These are phyloP conservation scores for Cerastis rubricosa DNA, from an alignment of 2,888 invertebrate species.

Conservation along the genomic window DNA sequence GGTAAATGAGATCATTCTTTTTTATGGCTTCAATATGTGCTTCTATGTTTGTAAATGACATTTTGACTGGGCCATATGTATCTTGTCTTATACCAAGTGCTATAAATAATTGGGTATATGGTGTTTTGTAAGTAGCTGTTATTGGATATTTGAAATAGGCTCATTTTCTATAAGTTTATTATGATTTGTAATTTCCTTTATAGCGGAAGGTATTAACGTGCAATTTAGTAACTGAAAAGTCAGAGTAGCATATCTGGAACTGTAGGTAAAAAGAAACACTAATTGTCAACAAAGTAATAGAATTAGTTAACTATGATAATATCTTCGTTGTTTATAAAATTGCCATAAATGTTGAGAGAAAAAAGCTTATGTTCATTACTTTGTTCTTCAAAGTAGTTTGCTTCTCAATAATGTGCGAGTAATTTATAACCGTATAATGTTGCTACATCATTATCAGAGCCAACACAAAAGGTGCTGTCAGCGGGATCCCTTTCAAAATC, in stretches of 20 bases:
- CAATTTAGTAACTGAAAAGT: not conserved
- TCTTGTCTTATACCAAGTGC: constrained; percentile 29
- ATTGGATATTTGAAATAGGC: constrained; percentile 12
- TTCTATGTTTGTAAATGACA: constrained; percentile 48
- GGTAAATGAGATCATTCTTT: constrained; percentile 56
- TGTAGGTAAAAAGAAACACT: not conserved
- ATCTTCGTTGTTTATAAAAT: not conserved
- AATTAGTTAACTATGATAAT: not conserved
- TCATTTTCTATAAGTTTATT: not conserved
- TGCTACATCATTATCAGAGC: constrained; percentile 64
- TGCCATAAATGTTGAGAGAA: not conserved
- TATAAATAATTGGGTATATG: constrained; percentile 42
- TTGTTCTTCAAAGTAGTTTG: constrained; percentile 27
- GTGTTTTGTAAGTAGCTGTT: constrained; percentile 21
- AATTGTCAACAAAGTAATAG: not conserved
- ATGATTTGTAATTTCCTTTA: not conserved
- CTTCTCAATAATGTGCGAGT: constrained; percentile 31
- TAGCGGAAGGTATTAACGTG: not conserved
- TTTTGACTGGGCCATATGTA: constrained; percentile 48
- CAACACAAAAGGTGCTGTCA: constrained; percentile 66
- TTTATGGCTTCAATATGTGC: constrained; percentile 58
- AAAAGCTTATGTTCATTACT: not conserved
- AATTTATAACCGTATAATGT: constrained; percentile 54
- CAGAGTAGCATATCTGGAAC: not conserved
- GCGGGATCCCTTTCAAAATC: constrained; percentile 71